Evolutionary conservation across 35 echinoderm and acorn worm species (phyloP).

Genomic region (Hemicentrotus pulcherrimus): DNA sequence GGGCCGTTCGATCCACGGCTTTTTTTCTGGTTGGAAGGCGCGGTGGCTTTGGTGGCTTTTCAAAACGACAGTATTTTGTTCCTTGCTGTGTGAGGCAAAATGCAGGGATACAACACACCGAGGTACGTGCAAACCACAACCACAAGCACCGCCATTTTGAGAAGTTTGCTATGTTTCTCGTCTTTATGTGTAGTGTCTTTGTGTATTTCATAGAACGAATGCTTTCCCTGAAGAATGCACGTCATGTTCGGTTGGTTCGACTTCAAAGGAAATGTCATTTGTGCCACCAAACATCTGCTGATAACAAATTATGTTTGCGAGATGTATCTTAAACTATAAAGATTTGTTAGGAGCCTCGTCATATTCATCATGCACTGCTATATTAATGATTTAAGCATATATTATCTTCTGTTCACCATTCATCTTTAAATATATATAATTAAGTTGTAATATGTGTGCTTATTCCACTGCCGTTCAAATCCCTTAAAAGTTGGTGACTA

Average conservation of each 20-base stretch:
- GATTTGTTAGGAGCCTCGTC: no score
- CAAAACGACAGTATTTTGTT: background rate
- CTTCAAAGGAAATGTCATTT: background rate
- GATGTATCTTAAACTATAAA: no score
- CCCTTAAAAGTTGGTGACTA: no score
- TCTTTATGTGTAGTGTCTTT: background rate
- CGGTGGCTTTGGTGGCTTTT: background rate
- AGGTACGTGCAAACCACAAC: slow-evolving; percentile 41
- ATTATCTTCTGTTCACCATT: no score
- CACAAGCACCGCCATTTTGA: slow-evolving; percentile 38
- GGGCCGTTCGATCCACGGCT: background rate
- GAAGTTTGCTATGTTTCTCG: background rate
- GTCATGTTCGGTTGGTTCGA: background rate
- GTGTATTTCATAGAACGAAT: background rate
- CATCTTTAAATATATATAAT: no score
- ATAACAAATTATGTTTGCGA: background rate
- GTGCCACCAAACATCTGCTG: background rate
- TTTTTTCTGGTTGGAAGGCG: background rate
- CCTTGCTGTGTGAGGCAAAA: background rate
- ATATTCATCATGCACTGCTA: no score
- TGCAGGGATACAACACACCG: background rate
- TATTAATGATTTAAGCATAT: no score
- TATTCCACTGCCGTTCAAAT: no score
- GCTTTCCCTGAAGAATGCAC: background rate
- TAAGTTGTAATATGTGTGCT: no score